Percentiles rank a stretch among this genome's conserved stretches.
Evolutionary conservation across 2,888 invertebrate genomes (phyloP).

Genomic region (Sericinus montela): DNA sequence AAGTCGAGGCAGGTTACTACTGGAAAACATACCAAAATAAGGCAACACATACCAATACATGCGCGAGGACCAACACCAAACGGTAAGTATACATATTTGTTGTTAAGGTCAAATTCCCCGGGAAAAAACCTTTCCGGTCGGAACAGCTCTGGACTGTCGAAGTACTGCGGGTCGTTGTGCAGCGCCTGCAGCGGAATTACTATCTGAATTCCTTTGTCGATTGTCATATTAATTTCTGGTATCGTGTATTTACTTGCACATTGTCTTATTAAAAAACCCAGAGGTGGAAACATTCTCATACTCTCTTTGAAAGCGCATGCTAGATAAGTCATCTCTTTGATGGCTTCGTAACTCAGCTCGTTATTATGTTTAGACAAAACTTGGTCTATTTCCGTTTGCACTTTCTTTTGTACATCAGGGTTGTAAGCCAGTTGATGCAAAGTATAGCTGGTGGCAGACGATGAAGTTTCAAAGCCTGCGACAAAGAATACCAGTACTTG

Average conservation of each 20-base stretch:
- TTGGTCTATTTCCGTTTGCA: constrained; percentile 34
- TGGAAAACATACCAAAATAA: too few relatives aligned
- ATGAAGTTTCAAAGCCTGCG: constrained; percentile 30
- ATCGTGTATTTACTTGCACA: constrained; percentile 26
- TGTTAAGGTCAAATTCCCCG: constrained; percentile 17
- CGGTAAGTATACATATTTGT: constrained; percentile 25
- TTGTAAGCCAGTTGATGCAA: constrained; percentile 37
- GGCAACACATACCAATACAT: constrained; percentile 34
- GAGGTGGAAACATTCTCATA: constrained; percentile 28
- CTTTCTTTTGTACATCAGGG: constrained; percentile 33
- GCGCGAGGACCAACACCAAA: constrained; percentile 31
- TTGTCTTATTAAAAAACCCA: constrained; percentile 22
- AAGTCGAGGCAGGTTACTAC: too few relatives aligned
- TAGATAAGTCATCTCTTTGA: constrained; percentile 6
- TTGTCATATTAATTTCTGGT: constrained; percentile 23
- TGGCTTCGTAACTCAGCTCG: background rate
- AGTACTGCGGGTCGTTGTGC: constrained; percentile 24
- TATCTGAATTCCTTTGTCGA: constrained; percentile 24
- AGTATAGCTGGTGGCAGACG: constrained; percentile 24
- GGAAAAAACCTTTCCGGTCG: constrained; percentile 29
- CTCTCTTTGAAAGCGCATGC: background rate
- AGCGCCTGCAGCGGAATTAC: constrained; percentile 26
- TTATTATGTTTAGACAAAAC: constrained; percentile 11
- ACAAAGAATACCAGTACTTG: constrained; percentile 27
- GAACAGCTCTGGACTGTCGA: constrained; percentile 26